phyloP scores from a whole-genome alignment of 1,140 invertebrate genomes.

The Cotesia typhae region DNA sequence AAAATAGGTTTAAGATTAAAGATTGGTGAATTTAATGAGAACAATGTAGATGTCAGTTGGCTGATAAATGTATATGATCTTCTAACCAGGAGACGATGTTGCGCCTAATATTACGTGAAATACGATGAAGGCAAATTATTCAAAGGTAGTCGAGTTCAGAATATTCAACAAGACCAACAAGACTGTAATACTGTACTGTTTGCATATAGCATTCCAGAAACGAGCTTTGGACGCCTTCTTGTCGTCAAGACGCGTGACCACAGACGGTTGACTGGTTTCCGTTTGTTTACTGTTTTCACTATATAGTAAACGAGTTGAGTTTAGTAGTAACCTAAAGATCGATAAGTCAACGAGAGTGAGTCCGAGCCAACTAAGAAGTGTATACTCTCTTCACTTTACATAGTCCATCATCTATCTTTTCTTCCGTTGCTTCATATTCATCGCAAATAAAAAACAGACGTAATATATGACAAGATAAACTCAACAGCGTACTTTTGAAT shows the following conservation, averaged over 20 bases:
- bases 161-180: conserved; percentile 15
- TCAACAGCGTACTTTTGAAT: conserved; percentile 24
- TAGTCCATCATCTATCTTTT: conserved; percentile 5
- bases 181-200: conserved; percentile 35
- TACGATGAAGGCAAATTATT: conserved; percentile 34
- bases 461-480: conserved; percentile 23
- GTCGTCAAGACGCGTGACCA: conserved; percentile 19
- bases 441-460: conserved; percentile 13
- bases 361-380: conserved; percentile 32
- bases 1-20: too few relatives aligned
- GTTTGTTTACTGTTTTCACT: conserved; percentile 15
- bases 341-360: conserved; percentile 45
- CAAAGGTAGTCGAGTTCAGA: conserved; percentile 27
- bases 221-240: conserved; percentile 41
- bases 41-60: neutral
- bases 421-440: conserved; percentile 16
- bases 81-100: neutral
- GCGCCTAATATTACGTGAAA: conserved; percentile 33
- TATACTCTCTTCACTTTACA: neutral
- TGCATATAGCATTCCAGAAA: conserved; percentile 41
- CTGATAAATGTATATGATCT: too few relatives aligned
- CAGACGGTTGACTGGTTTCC: conserved; percentile 9
- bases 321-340: conserved; percentile 31
- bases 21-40: too few relatives aligned
- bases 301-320: conserved; percentile 27